These are phyloP conservation scores for Apodemus agrarius DNA, from an alignment of 2,797 vertebrate species.

Conservation along the genomic window DNA sequence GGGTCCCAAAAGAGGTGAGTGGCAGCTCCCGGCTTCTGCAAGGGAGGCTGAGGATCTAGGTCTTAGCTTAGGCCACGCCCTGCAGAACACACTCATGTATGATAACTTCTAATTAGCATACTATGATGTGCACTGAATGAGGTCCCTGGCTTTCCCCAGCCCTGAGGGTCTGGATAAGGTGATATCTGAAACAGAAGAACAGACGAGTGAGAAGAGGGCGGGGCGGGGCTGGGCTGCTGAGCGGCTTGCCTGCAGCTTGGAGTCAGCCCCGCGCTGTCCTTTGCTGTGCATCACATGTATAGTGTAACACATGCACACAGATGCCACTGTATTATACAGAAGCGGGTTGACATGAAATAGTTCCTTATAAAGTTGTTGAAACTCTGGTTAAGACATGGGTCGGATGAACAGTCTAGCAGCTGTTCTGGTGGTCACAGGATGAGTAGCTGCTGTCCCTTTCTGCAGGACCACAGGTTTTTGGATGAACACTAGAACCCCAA, in stretches of 20 bases:
- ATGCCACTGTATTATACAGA: no score
- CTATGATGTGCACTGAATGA: not conserved
- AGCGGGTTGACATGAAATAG: not conserved
- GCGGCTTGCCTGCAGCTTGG: not conserved
- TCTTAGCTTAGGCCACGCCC: not conserved
- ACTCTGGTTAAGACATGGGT: not conserved
- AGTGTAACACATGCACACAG: not conserved
- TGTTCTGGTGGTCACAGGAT: not conserved
- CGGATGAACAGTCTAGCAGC: no score
- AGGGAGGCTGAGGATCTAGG: conserved; percentile 2
- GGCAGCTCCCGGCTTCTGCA: not conserved
- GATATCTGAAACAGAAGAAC: not conserved
- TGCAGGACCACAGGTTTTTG: not conserved
- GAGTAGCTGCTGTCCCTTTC: not conserved
- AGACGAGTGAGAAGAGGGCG: not conserved
- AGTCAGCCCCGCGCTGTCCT: not conserved
- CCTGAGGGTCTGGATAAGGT: not conserved
- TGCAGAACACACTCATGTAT: not conserved
- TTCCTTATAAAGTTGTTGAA: not conserved
- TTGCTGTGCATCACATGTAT: not conserved
- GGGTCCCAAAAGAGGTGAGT: conserved; percentile 93
- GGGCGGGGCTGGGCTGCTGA: not conserved
- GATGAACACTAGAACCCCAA: not conserved
- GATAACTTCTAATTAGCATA: conserved; percentile 28
- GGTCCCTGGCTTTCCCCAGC: not conserved